Evolutionary conservation across 2,113 vertebrate species (phyloP), one percentile per base, ranked within the genome.

Genomic region (Salvator merianae): DNA sequence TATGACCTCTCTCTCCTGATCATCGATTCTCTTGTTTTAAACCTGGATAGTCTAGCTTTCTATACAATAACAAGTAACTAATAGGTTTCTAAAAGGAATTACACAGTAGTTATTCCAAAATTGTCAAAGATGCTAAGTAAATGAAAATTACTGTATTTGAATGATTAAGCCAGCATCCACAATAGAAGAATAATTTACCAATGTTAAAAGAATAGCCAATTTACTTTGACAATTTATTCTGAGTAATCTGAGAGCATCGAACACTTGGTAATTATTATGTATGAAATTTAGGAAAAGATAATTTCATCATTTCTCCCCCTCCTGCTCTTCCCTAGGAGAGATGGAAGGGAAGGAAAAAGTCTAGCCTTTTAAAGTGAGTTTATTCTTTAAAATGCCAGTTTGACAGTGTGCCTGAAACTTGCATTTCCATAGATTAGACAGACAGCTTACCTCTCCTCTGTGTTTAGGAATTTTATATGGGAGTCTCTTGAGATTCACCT

Each of bases 181-280:
- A 93, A 93, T 78, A 92, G 90, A 90, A 89, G 88, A 93, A 91
- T 91, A 92, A 94, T 93, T 94, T 93, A 88, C 86, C 84, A 90
- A 91, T 91, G 91, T 90, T 93, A 87, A 94, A 93, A 92, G 88
- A 94, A 93, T 91, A 91, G 80, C 88, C 89, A 93, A 93, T 95
- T 93, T 92, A 89, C 90, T 92, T 87, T 89, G 89, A 92, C 88
- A 91, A 93, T 77, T 91, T 92, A 86, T 91, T 93, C 88, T 83
- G 91, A 92, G 91, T 86, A 92, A 93, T 93, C 90, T 91, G 71
- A 62, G 34, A 79, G 76, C 30, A 0, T 75, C 77, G 78, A 77
- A 88, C 90, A 79, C 7, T 22, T 47, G 63, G 86, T 92, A 93
- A 92, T 95, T 93, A 89, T 65, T 88, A 36, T 79, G 84, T 81